phyloP scores from a whole-genome alignment of 2,113 vertebrate genomes.

The Rafetus swinhoei region DNA sequence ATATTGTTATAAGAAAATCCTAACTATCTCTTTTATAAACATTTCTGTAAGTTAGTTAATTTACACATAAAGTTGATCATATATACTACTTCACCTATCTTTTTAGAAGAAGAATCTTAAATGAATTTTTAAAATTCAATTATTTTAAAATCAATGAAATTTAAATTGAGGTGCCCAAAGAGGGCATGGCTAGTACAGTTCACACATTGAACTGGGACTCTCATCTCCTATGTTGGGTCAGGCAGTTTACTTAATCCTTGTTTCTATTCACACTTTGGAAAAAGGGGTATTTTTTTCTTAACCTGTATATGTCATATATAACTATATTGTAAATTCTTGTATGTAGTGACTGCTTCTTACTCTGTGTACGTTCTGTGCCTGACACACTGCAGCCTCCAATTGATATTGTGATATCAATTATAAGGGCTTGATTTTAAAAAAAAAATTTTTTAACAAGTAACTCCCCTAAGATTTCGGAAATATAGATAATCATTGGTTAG shows the following conservation, averaged over 20 bases:
- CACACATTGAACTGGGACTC: background rate
- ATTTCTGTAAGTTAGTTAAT: background rate
- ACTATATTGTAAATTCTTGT: background rate
- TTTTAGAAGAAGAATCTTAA: background rate
- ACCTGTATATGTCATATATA: background rate
- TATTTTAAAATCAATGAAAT: background rate
- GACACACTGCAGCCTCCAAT: fast-evolving
- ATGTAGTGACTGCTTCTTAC: background rate
- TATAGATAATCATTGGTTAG: background rate
- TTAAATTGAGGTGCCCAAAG: background rate
- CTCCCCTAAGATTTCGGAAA: background rate
- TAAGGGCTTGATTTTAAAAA: background rate
- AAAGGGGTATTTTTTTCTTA: background rate
- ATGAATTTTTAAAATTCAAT: background rate
- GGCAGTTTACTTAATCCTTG: background rate
- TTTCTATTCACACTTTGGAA: background rate
- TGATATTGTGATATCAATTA: background rate
- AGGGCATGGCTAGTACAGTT: background rate
- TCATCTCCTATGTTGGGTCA: background rate
- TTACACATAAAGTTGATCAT: background rate
- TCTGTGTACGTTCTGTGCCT: fast-evolving
- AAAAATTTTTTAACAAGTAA: background rate
- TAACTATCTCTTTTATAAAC: background rate
- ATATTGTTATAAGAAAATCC: background rate
- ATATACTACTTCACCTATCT: background rate